Percentiles rank a stretch among this genome's conserved stretches.
Evolutionary conservation across 2,113 vertebrate genomes (phyloP).

Genomic region (Addax nasomaculatus): DNA sequence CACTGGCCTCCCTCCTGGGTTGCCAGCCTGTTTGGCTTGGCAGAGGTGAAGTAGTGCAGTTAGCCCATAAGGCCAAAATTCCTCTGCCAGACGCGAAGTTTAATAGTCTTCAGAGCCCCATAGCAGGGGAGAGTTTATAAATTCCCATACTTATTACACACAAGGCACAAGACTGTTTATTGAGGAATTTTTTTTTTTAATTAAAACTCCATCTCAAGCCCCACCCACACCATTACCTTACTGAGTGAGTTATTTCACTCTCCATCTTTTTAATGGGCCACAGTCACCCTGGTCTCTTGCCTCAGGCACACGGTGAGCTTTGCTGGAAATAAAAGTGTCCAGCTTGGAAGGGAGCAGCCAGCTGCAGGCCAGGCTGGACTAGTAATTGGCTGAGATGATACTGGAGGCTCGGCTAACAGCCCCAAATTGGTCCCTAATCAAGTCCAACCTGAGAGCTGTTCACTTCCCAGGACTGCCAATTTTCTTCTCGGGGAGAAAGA

Average conservation of each 20-base stretch:
- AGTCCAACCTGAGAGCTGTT: constrained; percentile 55
- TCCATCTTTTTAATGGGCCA: constrained; percentile 75
- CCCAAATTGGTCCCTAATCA: constrained; percentile 68
- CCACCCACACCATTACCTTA: constrained; percentile 75
- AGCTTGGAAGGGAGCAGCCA: constrained; percentile 66
- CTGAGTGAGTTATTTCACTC: constrained; percentile 73
- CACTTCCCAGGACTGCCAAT: constrained; percentile 63
- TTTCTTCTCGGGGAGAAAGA: constrained; percentile 17
- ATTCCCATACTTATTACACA: constrained; percentile 81
- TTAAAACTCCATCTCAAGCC: constrained; percentile 65
- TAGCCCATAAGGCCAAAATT: constrained; percentile 78
- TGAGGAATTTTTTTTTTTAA: constrained; percentile 67
- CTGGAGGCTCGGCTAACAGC: constrained; percentile 46
- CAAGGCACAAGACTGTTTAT: constrained; percentile 78
- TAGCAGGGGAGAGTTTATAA: constrained; percentile 81
- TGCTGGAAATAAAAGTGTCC: constrained; percentile 61
- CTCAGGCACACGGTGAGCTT: constrained; percentile 52
- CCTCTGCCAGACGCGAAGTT: constrained; percentile 78
- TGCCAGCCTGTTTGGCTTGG: constrained; percentile 75
- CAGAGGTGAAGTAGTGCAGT: constrained; percentile 69
- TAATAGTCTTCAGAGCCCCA: constrained; percentile 80
- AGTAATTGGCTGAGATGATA: constrained; percentile 65
- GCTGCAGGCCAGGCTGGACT: constrained; percentile 55
- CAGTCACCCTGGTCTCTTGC: constrained; percentile 71
- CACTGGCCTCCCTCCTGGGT: not conserved